Percentiles rank a stretch among this genome's conserved stretches.
phyloP scores from a whole-genome alignment of 2,113 vertebrate genomes.

The Catharus bicknelli region DNA sequence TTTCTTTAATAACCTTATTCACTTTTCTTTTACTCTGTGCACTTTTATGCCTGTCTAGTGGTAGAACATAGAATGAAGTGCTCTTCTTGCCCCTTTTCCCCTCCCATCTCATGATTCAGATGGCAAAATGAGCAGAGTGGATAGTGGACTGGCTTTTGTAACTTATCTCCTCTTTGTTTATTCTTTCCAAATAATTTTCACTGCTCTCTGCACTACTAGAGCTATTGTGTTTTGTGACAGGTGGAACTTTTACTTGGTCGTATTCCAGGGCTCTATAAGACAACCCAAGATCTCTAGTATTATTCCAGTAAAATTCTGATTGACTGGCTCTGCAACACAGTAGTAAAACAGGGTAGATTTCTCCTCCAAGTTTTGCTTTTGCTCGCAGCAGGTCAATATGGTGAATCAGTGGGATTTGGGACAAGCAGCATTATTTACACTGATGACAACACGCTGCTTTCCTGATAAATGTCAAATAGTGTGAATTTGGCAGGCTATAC shows the following conservation, averaged over 20 bases:
- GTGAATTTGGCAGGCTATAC: slow-evolving; percentile 69
- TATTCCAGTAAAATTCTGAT: slow-evolving; percentile 36
- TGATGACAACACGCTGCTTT: slow-evolving; percentile 74
- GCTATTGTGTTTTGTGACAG: background rate
- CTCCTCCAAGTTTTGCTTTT: slow-evolving; percentile 43
- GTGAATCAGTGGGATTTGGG: slow-evolving; percentile 53
- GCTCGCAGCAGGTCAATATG: slow-evolving; percentile 44
- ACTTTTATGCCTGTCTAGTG: background rate
- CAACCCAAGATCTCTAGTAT: background rate
- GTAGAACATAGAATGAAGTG: background rate
- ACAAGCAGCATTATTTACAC: slow-evolving; percentile 72
- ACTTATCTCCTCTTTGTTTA: background rate
- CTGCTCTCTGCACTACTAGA: background rate
- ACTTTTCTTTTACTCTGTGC: background rate
- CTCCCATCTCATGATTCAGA: background rate
- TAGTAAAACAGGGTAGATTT: slow-evolving; percentile 23
- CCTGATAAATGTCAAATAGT: slow-evolving; percentile 74
- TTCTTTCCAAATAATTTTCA: background rate
- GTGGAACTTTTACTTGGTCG: background rate
- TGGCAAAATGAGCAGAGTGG: background rate
- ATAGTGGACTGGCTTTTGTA: background rate
- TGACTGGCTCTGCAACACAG: background rate
- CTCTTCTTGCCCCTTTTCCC: background rate
- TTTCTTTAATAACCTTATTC: background rate
- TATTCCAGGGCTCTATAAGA: background rate